A percentile compares a stretch with the other conserved stretches of the same genome.
Conservation (phyloP, 2,113 vertebrate genomes). For the Pelmatolapia mariae region DNA sequence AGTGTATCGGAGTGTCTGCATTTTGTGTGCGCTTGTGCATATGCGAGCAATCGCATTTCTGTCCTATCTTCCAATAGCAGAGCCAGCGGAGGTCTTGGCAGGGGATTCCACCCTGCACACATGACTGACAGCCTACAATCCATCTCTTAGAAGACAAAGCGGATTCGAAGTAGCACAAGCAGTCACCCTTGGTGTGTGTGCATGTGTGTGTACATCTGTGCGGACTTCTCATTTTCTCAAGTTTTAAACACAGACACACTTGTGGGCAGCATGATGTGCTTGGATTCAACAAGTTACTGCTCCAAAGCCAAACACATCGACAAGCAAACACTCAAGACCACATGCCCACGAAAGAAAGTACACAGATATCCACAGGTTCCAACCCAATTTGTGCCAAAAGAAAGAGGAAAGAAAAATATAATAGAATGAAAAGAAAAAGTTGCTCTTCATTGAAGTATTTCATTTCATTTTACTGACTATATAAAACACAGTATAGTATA, state of each 20-base stretch:
- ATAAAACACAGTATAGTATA: not conserved
- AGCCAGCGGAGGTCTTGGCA: conserved; percentile 29
- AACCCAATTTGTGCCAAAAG: not conserved
- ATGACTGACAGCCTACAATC: conserved; percentile 51
- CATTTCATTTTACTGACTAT: not conserved
- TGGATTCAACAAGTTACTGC: not conserved
- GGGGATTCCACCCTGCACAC: conserved; percentile 8
- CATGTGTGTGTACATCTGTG: not conserved
- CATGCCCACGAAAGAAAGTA: not conserved
- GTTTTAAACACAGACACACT: not conserved
- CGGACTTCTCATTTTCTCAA: not conserved
- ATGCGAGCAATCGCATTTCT: not conserved
- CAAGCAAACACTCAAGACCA: not conserved
- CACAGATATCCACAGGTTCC: not conserved
- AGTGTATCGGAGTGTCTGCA: not conserved
- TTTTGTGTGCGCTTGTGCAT: not conserved
- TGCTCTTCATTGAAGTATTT: not conserved
- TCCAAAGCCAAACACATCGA: not conserved
- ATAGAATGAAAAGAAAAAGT: not conserved
- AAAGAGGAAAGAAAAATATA: not conserved
- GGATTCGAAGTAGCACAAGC: not conserved
- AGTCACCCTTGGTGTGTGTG: not conserved
- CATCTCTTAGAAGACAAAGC: conserved; percentile 40
- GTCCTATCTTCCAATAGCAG: conserved; percentile 20
- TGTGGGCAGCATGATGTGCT: not conserved